Conservation (phyloP, 1,140 invertebrate species). For the Pantala flavescens region DNA sequence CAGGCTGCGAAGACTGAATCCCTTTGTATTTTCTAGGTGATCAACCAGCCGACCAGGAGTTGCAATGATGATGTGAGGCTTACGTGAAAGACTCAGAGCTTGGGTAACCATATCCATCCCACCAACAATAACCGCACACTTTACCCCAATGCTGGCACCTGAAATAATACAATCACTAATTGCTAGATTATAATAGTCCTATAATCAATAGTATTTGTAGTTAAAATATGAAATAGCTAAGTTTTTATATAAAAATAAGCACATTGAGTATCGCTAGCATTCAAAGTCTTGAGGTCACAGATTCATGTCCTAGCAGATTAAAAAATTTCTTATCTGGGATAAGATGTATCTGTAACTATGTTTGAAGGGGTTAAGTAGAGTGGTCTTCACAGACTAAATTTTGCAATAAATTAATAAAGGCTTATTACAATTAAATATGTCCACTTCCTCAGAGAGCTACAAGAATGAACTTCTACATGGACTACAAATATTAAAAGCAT, state of each 20-base stretch:
- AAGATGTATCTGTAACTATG: too few species aligned
- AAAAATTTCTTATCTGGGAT: neutral
- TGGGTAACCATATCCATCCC: slow-evolving; percentile 97
- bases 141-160: slow-evolving; percentile 78
- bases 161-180: slow-evolving; percentile 16
- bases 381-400: too few species aligned
- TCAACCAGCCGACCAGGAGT: slow-evolving; percentile 84
- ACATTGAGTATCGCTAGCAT: too few species aligned
- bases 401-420: too few species aligned
- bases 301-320: too few species aligned
- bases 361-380: too few species aligned
- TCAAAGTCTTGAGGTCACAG: too few species aligned
- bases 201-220: neutral
- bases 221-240: neutral
- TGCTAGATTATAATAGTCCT: too few species aligned
- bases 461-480: too few species aligned
- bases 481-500: too few species aligned
- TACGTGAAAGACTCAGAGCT: slow-evolving; percentile 78
- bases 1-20: slow-evolving; percentile 76
- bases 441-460: too few species aligned
- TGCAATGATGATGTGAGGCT: slow-evolving; percentile 90
- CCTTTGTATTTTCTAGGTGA: slow-evolving; percentile 89
- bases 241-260: neutral
- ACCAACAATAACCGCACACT: slow-evolving; percentile 92
- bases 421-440: too few species aligned